Percentiles rank a stretch among this genome's conserved stretches.
Conservation (phyloP, 2,113 vertebrate genomes). For the Poeciliopsis retropinna region DNA sequence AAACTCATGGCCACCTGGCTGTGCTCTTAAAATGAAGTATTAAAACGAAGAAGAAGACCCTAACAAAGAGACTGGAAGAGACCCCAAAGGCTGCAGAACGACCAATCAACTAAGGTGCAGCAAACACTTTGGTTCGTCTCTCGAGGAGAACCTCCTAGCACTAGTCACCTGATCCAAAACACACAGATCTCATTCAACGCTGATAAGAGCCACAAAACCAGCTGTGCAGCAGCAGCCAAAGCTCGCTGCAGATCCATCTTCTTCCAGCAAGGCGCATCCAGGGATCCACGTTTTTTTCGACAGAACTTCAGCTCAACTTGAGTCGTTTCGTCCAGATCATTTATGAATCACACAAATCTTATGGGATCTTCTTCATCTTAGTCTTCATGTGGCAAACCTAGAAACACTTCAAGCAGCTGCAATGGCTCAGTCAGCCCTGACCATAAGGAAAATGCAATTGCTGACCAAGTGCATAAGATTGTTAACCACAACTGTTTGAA, state of each 20-base stretch:
- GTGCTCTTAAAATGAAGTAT: conserved; percentile 77
- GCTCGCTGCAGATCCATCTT: conserved; percentile 52
- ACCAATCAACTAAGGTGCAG: conserved; percentile 52
- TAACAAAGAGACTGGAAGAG: conserved; percentile 83
- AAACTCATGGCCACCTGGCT: conserved; percentile 84
- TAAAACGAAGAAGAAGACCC: conserved; percentile 66
- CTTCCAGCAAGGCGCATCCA: conserved; percentile 55
- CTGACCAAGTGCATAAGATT: conserved; percentile 69
- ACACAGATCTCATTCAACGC: conserved; percentile 62
- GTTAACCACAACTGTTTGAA: conserved; percentile 38
- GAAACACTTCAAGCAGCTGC: conserved; percentile 78
- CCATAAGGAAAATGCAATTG: conserved; percentile 64
- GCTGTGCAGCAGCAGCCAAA: conserved; percentile 31
- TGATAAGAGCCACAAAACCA: conserved; percentile 71
- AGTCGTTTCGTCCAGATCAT: conserved; percentile 68
- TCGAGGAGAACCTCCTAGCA: conserved; percentile 63
- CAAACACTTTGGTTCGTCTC: conserved; percentile 53
- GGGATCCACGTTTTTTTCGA: conserved; percentile 65
- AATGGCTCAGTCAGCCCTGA: conserved; percentile 68
- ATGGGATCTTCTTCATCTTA: conserved; percentile 69
- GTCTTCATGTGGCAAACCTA: conserved; percentile 74
- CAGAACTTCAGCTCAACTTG: conserved; percentile 72
- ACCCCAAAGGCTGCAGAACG: conserved; percentile 70
- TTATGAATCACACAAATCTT: conserved; percentile 64
- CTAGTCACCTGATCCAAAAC: conserved; percentile 77